Conservation (phyloP, 1,140 invertebrate genomes). For the Macrotrachela quadricornifera region DNA sequence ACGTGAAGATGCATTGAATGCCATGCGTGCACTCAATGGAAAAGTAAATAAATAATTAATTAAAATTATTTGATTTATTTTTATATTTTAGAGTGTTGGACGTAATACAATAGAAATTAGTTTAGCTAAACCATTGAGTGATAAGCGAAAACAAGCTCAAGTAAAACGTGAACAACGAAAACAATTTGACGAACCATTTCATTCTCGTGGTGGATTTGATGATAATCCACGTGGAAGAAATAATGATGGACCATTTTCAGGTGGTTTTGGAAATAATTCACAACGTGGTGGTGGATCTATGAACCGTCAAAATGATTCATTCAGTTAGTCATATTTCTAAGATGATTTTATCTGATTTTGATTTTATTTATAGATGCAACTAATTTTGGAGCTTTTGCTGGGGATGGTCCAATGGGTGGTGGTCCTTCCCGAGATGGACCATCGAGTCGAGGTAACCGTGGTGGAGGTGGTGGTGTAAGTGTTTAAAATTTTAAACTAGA, state of each 20-base stretch:
- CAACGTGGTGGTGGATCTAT: background rate
- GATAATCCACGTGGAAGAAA: background rate
- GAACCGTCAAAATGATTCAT: background rate
- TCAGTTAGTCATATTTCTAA: too few relatives aligned
- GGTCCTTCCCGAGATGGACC: too few relatives aligned
- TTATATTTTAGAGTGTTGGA: too few relatives aligned
- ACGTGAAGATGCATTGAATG: slow-evolving; percentile 76
- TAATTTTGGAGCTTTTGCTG: too few relatives aligned
- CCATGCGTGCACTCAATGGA: slow-evolving; percentile 67
- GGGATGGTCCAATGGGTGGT: too few relatives aligned
- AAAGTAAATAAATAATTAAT: background rate
- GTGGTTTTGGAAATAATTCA: background rate
- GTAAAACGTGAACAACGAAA: background rate
- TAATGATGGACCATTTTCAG: background rate
- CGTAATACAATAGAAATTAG: background rate
- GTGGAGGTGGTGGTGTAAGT: too few relatives aligned
- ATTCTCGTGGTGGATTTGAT: background rate
- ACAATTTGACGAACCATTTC: background rate
- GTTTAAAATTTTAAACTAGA: too few relatives aligned
- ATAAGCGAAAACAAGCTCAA: background rate
- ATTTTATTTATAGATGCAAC: too few relatives aligned
- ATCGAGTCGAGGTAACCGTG: too few relatives aligned
- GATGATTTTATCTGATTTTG: too few relatives aligned
- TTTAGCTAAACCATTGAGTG: background rate
- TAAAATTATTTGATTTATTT: too few relatives aligned